These are phyloP conservation scores for Cheilosia urbana DNA, from an alignment of 2,888 invertebrate species.

Conservation along the genomic window DNA sequence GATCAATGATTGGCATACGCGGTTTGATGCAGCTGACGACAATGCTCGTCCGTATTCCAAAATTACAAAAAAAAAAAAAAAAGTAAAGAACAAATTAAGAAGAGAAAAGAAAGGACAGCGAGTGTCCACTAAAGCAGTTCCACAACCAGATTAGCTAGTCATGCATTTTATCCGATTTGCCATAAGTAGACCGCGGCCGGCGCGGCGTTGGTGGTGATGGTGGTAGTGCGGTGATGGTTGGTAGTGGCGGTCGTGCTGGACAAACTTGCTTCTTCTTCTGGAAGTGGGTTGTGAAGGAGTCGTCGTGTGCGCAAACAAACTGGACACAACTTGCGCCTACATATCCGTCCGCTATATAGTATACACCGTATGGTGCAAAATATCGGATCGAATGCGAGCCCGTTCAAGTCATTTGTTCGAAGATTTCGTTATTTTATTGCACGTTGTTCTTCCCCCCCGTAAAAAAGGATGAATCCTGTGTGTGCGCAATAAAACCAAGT, in stretches of 20 bases:
- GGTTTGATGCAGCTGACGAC: conserved; percentile 61
- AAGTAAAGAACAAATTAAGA: too few species aligned
- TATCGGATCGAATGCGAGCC: conserved; percentile 47
- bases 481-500: conserved; percentile 38
- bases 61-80: conserved; percentile 28
- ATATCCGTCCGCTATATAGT: neutral
- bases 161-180: conserved; percentile 68
- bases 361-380: neutral
- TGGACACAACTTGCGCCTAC: conserved; percentile 56
- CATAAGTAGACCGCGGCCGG: conserved; percentile 52
- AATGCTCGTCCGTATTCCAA: conserved; percentile 31
- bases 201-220: conserved; percentile 2
- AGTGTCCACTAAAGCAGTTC: conserved; percentile 60
- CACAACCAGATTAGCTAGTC: conserved; percentile 71
- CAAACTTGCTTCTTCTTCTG: conserved; percentile 65
- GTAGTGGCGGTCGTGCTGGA: conserved; percentile 43
- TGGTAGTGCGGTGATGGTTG: neutral
- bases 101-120: neutral
- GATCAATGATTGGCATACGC: conserved; percentile 72
- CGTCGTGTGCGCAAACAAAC: conserved; percentile 43
- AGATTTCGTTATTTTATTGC: conserved; percentile 60
- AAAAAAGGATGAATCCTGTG: conserved; percentile 40
- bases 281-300: conserved; percentile 58
- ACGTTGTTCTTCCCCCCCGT: conserved; percentile 1
- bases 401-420: conserved; percentile 59